Evolutionary conservation across 2,113 vertebrate species (phyloP), one percentile per base, ranked within the genome.

Genomic region (Rhegmatorhina hoffmannsi): DNA sequence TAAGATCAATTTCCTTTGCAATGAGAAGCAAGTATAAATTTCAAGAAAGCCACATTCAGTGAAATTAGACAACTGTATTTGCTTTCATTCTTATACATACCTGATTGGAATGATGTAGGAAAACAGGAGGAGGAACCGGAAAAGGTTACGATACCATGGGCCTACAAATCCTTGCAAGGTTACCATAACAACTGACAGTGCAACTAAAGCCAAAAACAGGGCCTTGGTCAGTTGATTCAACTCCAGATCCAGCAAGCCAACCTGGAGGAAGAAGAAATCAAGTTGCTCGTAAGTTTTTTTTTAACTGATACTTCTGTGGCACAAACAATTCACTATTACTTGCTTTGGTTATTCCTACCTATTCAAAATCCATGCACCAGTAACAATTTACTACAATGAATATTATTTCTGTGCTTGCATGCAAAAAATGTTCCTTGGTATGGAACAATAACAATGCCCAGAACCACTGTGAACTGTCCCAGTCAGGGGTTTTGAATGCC

Each of bases 61-160:
- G 87, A 97, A 96, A 95, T 91, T 56, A 96, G 92, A 95, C 84
- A 94, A 88, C 60, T 56, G 47, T 66, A 43, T 85, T 89, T 82
- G 44, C 36, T 82, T 93, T 86, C 72, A 60, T 75, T 95, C 91
- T 83, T 85, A 86, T 34, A 97, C 97, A 29, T 98, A 99, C 99
- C 99, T 99, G 98, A 99, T 99, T 1, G 99, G 99, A 75, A 99
- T 99, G 97, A 99, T 99, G 97, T 99, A 99, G 44, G 99, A 99
- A 97, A 99, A 99, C 52, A 99, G 98, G 13, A 99, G 99, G 19
- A 99, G 97, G 73, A 99, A 99, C 49, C 99, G 98, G 95, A 99
- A 99, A 58, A 99, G 98, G 96, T 98, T 99, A 73, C 99, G 98
- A 96, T 99, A 98, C 99, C 99, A 99, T 0, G 98, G 98, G 19